Conservation (phyloP, 2,888 invertebrate genomes). For the Auanema freiburgensis region DNA sequence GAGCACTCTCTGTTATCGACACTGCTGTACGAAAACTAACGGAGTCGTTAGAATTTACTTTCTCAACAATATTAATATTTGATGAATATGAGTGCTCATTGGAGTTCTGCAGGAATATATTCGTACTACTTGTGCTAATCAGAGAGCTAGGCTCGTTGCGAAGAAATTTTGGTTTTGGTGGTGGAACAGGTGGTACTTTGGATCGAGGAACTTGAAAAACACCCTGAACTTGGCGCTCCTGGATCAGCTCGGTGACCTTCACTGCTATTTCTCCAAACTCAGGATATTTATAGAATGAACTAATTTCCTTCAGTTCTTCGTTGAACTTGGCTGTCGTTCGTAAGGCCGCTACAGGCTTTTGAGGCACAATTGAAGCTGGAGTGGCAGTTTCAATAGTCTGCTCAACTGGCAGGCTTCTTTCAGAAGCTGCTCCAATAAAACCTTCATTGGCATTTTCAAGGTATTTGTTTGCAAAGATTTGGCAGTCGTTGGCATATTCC, state of each 20-base stretch:
- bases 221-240: constrained; percentile 3
- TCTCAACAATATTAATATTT: constrained; percentile 14
- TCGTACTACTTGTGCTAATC: no score
- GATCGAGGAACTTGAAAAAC: no score
- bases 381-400: no score
- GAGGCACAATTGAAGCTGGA: background rate
- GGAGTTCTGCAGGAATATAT: constrained; percentile 2
- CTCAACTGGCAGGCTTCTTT: constrained; percentile 9
- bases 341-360: constrained; percentile 1
- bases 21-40: constrained; percentile 1
- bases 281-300: constrained; percentile 37
- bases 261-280: constrained; percentile 44
- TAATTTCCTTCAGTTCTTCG: constrained; percentile 28
- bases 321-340: constrained; percentile 33
- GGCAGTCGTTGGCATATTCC: no score
- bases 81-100: constrained; percentile 16
- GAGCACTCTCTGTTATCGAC: background rate
- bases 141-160: no score
- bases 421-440: constrained; percentile 17
- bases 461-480: background rate
- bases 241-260: constrained; percentile 27
- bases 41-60: constrained; percentile 7
- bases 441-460: background rate
- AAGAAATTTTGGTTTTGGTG: no score
- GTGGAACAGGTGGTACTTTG: no score